Base-by-base conservation (phyloP, 2,797 vertebrate species). In the Hydrolagus colliei region DNA sequence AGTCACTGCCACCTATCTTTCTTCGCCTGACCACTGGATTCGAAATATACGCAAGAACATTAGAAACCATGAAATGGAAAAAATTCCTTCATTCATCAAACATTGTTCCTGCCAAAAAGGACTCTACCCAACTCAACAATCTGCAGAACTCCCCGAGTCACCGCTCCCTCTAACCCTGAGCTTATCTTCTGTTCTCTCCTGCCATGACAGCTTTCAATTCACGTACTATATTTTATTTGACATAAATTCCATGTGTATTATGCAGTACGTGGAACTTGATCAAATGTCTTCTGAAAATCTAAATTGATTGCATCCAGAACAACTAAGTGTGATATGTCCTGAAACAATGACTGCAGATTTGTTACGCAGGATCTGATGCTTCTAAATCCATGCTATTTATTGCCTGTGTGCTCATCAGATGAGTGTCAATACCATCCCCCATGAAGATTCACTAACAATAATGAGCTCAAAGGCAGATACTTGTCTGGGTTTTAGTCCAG, bases 391-490 rank as follows among this genome's bases (percentile, higher is more conserved):
- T 71, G 32, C 14, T 71, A 27, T 68, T 68, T 65, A 68, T 11
- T 32, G 35, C 16, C 63, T 27, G 20, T 41, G 32, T 11, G 20
- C 79, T 41, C 6, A 35, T 20, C 68, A 35, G 71, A 35, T 68
- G 27, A 52, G 16, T 9, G 8, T 35, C n/a, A 32, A 20, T 35
- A 68, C 27, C 10, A 41, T 16, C 71, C 2, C 62, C 32, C 32
- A 41, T 71, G 35, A 41, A 41, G 79, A 68, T 84, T 35, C 41
- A 84, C 71, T 84, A 84, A 84, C 71, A 35, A 18, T 67, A 68
- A 61, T 67, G 79, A 68, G 32, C n/a, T 84, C 35, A 71, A 71
- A 18, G 65, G 0, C 18, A 68, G 32, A 35, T 16, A 80, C 14
- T 65, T 63, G 78, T 16, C 2, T 32, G 27, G 22, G 22, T 67